Base-by-base conservation (phyloP, 2,797 vertebrate species). In the Aeoliscus strigatus region DNA sequence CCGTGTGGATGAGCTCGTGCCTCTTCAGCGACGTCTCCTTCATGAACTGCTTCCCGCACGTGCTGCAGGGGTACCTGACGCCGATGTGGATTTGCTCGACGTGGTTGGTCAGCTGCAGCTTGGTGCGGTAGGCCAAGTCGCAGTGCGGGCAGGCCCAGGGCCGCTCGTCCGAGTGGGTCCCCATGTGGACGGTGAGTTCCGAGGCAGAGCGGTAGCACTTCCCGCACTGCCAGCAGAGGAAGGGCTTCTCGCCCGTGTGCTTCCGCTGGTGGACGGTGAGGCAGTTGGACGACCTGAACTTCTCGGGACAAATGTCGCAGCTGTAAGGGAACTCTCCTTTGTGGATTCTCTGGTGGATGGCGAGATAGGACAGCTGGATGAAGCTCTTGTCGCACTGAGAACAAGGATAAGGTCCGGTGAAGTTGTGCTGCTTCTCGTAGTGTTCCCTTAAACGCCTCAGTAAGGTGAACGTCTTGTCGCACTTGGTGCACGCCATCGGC, bases 151-250 rank as follows among this genome's bases (percentile, higher is more conserved):
- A 86, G 1, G 66, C 43, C 77, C 81, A 86, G 0, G 83, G 85
- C 1, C 52, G 21, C 61, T 81, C 80, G 44, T 85, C 83, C 0
- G 85, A 86, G 59, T 86, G 85, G 0, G 85, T 86, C 0, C 83
- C 83, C 81, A 86, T 84, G 74, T 86, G 85, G 32, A 86, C 85
- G 0, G 83, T 83, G 57, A 86, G 83, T 70, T 86, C 83, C 0
- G 83, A 85, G 5, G 85, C 83, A 0, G 85, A 85, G 62, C 82
- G 82, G 74, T 87, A 87, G 18, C 85, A 75, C 52, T 86, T 86
- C 0, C 85, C 85, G 0, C 85, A 86, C 68, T 85, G 83, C 85
- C 85, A 86, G 59, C 85, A 86, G 12, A 86, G 73, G 58, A 84
- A 86, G 33, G 85, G 85, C 35, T 83, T 82, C 74, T 86, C 85